Evolutionary conservation across 2,888 invertebrate genomes (phyloP).

Genomic region (Sarcophaga subvicina): DNA sequence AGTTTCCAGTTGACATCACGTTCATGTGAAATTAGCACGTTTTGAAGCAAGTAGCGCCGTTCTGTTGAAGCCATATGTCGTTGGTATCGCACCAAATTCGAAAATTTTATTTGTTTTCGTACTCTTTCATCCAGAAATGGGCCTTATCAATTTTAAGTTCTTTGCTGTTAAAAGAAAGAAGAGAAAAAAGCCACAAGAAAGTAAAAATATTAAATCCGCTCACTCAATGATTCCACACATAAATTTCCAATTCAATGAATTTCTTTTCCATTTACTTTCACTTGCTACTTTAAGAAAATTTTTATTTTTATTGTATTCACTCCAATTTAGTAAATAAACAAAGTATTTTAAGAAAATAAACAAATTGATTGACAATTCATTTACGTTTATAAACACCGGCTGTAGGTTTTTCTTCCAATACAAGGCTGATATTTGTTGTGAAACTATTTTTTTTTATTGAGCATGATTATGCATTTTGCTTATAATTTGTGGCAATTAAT

Average conservation of each 20-base stretch:
- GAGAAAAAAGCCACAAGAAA: too few species aligned
- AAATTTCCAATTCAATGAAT: background rate
- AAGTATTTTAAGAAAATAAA: background rate
- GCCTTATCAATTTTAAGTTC: too few species aligned
- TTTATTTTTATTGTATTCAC: background rate
- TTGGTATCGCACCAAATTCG: too few species aligned
- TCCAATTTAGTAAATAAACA: background rate
- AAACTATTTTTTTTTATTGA: constrained; percentile 22
- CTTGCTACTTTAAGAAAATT: background rate
- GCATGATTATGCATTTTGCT: constrained; percentile 45
- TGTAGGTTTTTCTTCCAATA: constrained; percentile 15
- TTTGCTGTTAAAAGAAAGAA: too few species aligned
- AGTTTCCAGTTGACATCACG: too few species aligned
- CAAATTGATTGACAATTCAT: constrained; percentile 1
- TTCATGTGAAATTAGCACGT: too few species aligned
- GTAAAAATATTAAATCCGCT: too few species aligned
- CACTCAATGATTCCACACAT: too few species aligned
- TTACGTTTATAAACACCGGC: background rate
- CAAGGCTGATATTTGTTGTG: constrained; percentile 22
- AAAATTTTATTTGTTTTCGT: too few species aligned
- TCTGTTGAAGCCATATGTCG: too few species aligned
- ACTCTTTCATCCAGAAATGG: too few species aligned
- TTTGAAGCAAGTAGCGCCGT: too few species aligned
- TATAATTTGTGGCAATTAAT: constrained; percentile 53
- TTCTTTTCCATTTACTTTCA: background rate